Percentiles rank a stretch among this genome's conserved stretches.
These are phyloP conservation scores for Orchestia grillus DNA, from an alignment of 1,140 invertebrate species.

Conservation along the genomic window DNA sequence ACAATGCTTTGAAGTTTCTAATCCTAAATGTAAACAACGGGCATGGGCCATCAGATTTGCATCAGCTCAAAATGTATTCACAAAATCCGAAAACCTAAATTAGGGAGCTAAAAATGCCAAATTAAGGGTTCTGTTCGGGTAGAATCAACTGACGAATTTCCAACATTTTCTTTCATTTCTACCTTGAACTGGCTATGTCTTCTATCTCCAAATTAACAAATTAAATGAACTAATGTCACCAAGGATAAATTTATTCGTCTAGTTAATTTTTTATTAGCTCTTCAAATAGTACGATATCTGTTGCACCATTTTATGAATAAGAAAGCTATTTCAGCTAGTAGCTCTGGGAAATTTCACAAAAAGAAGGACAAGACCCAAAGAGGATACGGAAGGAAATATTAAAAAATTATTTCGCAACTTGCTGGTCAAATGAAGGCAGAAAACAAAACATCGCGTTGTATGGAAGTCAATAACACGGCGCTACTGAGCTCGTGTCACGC, in stretches of 20 bases:
- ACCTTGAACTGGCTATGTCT: neutral
- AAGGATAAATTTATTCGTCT: no score
- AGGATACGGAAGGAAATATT: neutral
- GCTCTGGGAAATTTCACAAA: no score
- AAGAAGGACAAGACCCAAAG: no score
- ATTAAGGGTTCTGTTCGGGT: no score
- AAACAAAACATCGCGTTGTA: neutral
- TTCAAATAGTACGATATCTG: no score
- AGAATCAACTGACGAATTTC: neutral
- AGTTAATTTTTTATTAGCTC: no score
- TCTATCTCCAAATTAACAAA: neutral
- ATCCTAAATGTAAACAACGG: neutral
- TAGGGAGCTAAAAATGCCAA: neutral
- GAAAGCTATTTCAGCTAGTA: no score
- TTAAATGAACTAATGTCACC: neutral
- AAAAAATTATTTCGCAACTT: neutral
- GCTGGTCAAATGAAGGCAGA: neutral
- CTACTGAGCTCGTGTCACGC: neutral
- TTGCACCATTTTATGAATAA: no score
- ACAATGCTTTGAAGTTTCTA: neutral
- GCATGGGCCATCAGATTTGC: neutral
- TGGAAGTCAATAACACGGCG: neutral
- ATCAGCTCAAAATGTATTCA: neutral
- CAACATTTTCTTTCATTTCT: neutral
- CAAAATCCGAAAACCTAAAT: neutral